Evolutionary conservation across 2,797 vertebrate genomes (phyloP).

Genomic region (Rhincodon typus): DNA sequence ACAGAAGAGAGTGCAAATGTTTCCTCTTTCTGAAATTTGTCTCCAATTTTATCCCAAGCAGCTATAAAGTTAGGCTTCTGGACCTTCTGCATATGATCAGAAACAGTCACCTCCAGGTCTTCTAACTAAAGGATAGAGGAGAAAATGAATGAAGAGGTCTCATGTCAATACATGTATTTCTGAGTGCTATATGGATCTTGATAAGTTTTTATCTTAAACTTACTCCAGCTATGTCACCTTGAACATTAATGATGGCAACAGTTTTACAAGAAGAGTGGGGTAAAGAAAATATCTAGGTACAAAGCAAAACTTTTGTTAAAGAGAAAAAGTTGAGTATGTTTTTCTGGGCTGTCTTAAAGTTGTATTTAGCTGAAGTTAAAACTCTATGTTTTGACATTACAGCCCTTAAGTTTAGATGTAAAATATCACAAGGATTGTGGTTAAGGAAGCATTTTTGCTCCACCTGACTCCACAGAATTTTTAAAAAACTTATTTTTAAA

Average conservation of each 20-base stretch:
- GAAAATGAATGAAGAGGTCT: neutral
- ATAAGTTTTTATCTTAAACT: neutral
- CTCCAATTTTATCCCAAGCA: conserved; percentile 93
- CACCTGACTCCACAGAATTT: neutral
- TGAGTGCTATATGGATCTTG: neutral
- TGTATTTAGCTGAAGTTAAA: neutral
- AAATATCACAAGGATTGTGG: neutral
- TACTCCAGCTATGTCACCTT: neutral
- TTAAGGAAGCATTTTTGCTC: neutral
- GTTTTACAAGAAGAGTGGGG: neutral
- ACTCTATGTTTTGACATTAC: neutral
- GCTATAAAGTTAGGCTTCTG: conserved; percentile 88
- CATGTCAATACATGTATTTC: neutral
- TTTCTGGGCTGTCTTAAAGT: neutral
- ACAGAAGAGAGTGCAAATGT: conserved; percentile 88
- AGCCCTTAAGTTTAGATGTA: neutral
- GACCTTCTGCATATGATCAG: conserved; percentile 91
- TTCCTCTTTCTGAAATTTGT: conserved; percentile 88
- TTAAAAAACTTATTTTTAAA: neutral
- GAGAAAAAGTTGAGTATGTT: neutral
- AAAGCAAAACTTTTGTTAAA: neutral
- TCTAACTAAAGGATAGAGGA: conserved; percentile 65
- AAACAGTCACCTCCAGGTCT: conserved; percentile 84
- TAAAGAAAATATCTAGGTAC: neutral
- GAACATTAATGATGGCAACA: neutral